Evolutionary conservation across 1,140 invertebrate genomes (phyloP).

Genomic region (Zaprionus inermis): DNA sequence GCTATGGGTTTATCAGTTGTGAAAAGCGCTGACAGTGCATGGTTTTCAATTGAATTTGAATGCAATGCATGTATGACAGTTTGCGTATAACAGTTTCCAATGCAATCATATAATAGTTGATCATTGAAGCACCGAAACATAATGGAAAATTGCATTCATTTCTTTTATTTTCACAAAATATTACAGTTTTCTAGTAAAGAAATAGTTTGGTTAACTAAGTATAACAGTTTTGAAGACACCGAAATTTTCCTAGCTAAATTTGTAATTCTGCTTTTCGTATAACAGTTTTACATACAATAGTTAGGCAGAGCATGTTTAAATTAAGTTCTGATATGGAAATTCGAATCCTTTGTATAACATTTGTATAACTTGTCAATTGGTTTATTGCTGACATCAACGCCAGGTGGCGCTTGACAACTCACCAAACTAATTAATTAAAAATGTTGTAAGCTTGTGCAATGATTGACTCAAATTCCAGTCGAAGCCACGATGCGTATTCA

Average conservation of each 20-base stretch:
- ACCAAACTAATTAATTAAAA: constrained; percentile 31
- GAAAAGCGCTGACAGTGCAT: constrained; percentile 14
- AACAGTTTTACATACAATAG: neutral
- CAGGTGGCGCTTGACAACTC: constrained; percentile 8
- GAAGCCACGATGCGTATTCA: constrained; percentile 10
- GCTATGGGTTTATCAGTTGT: constrained; percentile 25
- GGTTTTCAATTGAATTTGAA: constrained; percentile 2
- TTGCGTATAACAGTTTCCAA: neutral
- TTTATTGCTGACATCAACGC: neutral
- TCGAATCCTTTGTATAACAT: too few species aligned
- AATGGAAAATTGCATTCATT: too few species aligned
- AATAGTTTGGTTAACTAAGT: too few species aligned
- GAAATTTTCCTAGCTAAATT: too few species aligned
- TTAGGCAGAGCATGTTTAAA: too few species aligned
- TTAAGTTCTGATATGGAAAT: too few species aligned
- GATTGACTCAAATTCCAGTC: constrained; percentile 13
- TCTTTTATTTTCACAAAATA: too few species aligned
- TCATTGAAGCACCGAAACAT: too few species aligned
- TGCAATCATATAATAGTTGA: too few species aligned
- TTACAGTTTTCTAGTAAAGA: too few species aligned
- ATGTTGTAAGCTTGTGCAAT: constrained; percentile 19
- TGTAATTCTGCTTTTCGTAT: too few species aligned
- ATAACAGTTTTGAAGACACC: neutral
- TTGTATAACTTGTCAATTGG: neutral
- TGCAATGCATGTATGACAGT: neutral